A percentile compares a stretch with the other conserved stretches of the same genome.
Evolutionary conservation across 1,140 invertebrate genomes (phyloP).

Genomic region (Sitodiplosis mosellana): DNA sequence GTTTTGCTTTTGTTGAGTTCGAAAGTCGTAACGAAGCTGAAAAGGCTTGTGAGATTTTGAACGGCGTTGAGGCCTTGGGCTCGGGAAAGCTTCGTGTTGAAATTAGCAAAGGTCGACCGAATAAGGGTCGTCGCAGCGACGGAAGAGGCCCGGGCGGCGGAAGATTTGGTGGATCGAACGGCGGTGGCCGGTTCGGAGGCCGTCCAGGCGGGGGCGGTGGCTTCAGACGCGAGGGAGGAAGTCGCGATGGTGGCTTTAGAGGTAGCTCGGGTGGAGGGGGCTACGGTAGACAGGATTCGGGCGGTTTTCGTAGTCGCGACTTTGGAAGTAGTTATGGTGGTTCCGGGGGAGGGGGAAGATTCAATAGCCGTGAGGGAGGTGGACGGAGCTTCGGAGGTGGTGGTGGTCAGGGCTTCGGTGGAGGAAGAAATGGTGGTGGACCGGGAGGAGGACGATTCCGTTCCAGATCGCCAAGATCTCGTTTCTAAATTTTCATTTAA

Average conservation of each 20-base stretch:
- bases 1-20: conserved; percentile 98
- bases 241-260: background rate
- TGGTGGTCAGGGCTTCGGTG: conserved; percentile 2
- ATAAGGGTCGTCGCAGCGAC: conserved; percentile 10
- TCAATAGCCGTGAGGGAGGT: background rate
- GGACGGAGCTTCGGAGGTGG: conserved; percentile 12
- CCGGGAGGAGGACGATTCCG: no score
- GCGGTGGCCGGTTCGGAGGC: conserved; percentile 20
- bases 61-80: conserved; percentile 67
- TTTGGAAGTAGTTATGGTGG: conserved; percentile 7
- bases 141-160: conserved; percentile 12
- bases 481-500: no score
- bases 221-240: background rate
- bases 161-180: conserved; percentile 29
- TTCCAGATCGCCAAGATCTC: no score
- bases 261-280: conserved; percentile 5
- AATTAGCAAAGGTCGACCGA: conserved; percentile 52
- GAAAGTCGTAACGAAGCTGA: conserved; percentile 87
- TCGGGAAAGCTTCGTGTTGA: conserved; percentile 58
- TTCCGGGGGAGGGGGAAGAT: conserved; percentile 9
- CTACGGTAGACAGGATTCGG: conserved; percentile 10
- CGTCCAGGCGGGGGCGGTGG: conserved; percentile 15
- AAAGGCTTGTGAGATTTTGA: conserved; percentile 77
- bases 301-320: conserved; percentile 13
- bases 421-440: conserved; percentile 9